Conservation (phyloP, 2,113 vertebrate species). For the Solenodon paradoxus region DNA sequence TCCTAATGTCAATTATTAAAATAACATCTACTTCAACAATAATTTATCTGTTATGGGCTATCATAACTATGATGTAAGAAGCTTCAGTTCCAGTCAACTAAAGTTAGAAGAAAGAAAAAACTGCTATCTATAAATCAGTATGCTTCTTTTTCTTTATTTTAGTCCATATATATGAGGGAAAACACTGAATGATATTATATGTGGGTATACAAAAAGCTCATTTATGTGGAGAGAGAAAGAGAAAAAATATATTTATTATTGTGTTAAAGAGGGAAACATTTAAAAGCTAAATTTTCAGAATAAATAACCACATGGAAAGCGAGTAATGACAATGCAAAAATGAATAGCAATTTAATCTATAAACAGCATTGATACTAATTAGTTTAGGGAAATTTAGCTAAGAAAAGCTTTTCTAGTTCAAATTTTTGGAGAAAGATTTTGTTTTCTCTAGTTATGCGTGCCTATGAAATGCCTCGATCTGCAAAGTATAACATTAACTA, state of each 20-base stretch:
- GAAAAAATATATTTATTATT: neutral
- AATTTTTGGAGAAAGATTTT: neutral
- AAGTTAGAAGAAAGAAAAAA: neutral
- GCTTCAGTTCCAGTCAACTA: neutral
- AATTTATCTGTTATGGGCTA: slow-evolving; percentile 48
- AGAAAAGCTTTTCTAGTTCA: neutral
- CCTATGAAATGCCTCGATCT: neutral
- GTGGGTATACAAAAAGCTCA: neutral
- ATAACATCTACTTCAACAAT: slow-evolving; percentile 59
- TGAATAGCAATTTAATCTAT: neutral
- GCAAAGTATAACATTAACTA: neutral
- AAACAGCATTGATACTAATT: neutral
- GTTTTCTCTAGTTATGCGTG: neutral
- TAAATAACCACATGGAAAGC: neutral
- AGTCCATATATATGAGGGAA: neutral
- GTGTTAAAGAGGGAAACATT: neutral
- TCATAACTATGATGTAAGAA: slow-evolving; percentile 8
- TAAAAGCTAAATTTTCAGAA: neutral
- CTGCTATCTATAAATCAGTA: neutral
- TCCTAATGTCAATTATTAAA: slow-evolving; percentile 68
- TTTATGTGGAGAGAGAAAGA: neutral
- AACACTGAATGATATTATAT: neutral
- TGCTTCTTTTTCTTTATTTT: slow-evolving; percentile 13
- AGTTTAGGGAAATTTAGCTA: neutral
- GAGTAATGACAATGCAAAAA: neutral